These are phyloP conservation scores for Tetrao urogallus DNA, from an alignment of 2,113 vertebrate species.

Conservation along the genomic window DNA sequence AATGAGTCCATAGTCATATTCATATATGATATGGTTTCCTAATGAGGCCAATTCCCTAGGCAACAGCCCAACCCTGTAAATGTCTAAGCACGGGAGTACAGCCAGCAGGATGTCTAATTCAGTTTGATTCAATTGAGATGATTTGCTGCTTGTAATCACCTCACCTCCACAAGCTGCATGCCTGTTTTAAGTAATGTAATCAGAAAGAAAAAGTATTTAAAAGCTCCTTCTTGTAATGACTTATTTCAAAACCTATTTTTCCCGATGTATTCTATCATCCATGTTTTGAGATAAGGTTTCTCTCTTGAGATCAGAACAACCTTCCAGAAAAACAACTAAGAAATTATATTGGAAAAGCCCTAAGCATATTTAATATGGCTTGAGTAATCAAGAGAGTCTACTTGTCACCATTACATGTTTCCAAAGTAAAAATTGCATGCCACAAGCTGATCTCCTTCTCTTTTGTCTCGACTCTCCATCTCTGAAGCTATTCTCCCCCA, in stretches of 20 bases:
- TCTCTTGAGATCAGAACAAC: constrained; percentile 6
- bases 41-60: constrained; percentile 67
- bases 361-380: background rate
- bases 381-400: background rate
- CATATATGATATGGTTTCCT: constrained; percentile 40
- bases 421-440: background rate
- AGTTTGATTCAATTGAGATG: background rate
- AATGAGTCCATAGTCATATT: constrained; percentile 14
- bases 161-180: background rate
- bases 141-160: constrained; percentile 30
- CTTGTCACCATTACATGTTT: background rate
- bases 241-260: background rate
- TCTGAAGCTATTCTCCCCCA: background rate
- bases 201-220: constrained; percentile 3
- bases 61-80: constrained; percentile 51
- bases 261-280: background rate
- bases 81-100: constrained; percentile 47
- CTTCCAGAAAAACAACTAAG: background rate
- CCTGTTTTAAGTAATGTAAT: background rate
- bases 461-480: background rate
- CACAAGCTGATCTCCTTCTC: background rate
- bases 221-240: background rate
- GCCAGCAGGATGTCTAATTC: constrained; percentile 44
- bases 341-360: background rate
- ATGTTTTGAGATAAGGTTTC: background rate